Evolutionary conservation across 1,140 invertebrate species (phyloP).

Genomic region (Bicyclus anynana): DNA sequence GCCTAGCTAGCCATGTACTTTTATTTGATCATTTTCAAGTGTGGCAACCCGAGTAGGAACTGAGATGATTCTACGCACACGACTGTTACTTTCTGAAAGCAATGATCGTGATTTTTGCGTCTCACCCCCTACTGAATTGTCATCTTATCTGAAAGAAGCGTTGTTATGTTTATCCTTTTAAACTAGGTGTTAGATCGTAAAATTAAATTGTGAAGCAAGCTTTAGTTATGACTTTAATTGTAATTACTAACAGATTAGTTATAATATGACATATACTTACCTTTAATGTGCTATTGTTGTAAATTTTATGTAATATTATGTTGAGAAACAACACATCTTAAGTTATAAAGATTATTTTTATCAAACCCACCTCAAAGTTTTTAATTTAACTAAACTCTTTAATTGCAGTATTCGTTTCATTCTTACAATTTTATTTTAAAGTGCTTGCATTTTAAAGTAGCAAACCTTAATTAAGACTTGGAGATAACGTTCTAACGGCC

Average conservation of each 20-base stretch:
- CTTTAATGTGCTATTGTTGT: background rate
- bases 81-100: conserved; percentile 60
- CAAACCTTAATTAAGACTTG: background rate
- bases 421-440: background rate
- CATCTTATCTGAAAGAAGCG: conserved; percentile 50
- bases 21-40: conserved; percentile 51
- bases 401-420: no score
- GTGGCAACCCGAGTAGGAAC: conserved; percentile 70
- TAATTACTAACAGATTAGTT: background rate
- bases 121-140: conserved; percentile 67
- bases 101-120: conserved; percentile 62
- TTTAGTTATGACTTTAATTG: conserved; percentile 4
- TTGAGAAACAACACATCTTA: no score
- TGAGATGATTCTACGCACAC: conserved; percentile 37
- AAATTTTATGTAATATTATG: no score
- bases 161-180: conserved; percentile 22
- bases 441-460: background rate
- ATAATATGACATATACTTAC: background rate
- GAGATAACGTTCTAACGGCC: background rate
- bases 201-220: conserved; percentile 11
- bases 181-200: conserved; percentile 15
- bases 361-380: no score
- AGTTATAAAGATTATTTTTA: no score
- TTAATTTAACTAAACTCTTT: no score
- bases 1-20: conserved; percentile 67